These are phyloP conservation scores for Oreonectes daqikongensis DNA, from an alignment of 2,797 vertebrate species.

Conservation along the genomic window DNA sequence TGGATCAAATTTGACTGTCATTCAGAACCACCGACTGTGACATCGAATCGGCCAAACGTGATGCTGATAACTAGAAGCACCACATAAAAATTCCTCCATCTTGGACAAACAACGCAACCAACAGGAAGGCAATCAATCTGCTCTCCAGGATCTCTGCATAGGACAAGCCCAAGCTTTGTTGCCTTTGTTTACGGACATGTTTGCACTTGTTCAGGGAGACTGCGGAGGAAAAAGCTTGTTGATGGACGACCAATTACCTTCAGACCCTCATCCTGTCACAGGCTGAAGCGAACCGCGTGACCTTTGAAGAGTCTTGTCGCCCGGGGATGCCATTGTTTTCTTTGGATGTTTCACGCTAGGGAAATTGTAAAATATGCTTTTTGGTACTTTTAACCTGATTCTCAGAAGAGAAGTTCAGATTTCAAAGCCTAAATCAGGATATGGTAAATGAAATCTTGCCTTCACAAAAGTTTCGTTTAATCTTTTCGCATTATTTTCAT, in stretches of 20 bases:
- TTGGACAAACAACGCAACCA: constrained; percentile 26
- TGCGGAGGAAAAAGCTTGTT: constrained; percentile 40
- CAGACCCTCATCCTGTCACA: constrained; percentile 42
- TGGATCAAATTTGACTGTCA: constrained; percentile 1
- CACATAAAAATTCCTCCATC: constrained; percentile 15
- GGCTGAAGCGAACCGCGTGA: constrained; percentile 42
- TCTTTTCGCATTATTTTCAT: constrained; percentile 29
- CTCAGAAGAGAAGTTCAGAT: constrained; percentile 55
- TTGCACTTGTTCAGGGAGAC: constrained; percentile 43
- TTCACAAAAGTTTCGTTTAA: constrained; percentile 4
- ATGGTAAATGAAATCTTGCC: constrained; percentile 5
- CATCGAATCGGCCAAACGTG: not conserved
- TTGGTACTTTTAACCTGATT: constrained; percentile 53
- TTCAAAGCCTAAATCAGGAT: constrained; percentile 58
- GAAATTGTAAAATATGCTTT: constrained; percentile 47
- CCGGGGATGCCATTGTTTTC: constrained; percentile 55
- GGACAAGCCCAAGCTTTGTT: constrained; percentile 38
- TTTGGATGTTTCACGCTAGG: constrained; percentile 58
- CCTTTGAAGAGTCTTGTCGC: constrained; percentile 55
- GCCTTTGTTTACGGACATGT: constrained; percentile 51
- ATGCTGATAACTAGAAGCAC: constrained; percentile 6
- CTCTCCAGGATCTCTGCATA: constrained; percentile 28
- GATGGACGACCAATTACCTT: constrained; percentile 49
- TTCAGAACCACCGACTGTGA: constrained; percentile 1
- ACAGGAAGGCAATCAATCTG: constrained; percentile 28